Percentiles rank a stretch among this genome's conserved stretches.
phyloP scores from a whole-genome alignment of 1,140 invertebrate species.

The Lasioglossum albipes region DNA sequence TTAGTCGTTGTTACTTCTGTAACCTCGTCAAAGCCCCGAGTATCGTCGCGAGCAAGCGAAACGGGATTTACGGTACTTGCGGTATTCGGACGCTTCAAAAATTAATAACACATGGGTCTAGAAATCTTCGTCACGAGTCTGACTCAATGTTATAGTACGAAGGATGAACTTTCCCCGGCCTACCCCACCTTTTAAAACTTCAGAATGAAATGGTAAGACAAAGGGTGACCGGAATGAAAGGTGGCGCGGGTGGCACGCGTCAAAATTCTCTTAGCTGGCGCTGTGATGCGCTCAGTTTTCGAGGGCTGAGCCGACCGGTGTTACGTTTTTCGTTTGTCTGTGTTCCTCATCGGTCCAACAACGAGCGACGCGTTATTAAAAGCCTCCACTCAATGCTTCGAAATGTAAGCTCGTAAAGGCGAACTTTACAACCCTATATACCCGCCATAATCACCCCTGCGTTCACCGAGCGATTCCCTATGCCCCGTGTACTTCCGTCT shows the following conservation, averaged over 20 bases:
- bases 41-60: no score
- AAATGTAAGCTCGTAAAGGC: constrained; percentile 69
- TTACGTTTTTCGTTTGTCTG: constrained; percentile 33
- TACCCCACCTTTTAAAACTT: no score
- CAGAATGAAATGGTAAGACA: no score
- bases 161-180: no score
- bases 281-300: not conserved
- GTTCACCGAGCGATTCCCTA: constrained; percentile 34
- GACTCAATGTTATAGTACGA: no score
- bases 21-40: no score
- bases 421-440: constrained; percentile 66
- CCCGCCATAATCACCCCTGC: constrained; percentile 55
- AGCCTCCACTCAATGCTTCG: constrained; percentile 59
- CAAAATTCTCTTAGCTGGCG: constrained; percentile 10
- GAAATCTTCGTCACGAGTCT: no score
- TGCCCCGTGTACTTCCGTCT: not conserved
- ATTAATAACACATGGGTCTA: no score
- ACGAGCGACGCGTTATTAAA: constrained; percentile 66
- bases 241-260: constrained; percentile 2
- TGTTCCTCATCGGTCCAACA: constrained; percentile 38
- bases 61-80: no score
- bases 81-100: no score
- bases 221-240: no score
- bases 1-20: no score
- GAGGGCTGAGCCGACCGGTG: not conserved